Evolutionary conservation across 2,113 vertebrate species (phyloP).

Genomic region (Leptocoma aspasia): DNA sequence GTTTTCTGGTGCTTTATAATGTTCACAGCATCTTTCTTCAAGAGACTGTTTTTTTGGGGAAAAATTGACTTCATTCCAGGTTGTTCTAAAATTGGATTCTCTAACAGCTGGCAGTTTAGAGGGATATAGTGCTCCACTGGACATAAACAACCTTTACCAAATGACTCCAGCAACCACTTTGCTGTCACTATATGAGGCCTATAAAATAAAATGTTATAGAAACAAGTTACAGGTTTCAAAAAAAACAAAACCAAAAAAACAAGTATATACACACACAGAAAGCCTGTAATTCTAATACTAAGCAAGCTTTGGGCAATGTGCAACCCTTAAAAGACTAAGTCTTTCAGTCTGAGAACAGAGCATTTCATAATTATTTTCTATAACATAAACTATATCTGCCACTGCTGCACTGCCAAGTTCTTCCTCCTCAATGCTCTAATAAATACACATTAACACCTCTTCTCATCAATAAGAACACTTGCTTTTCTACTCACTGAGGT

Average conservation of each 20-base stretch:
- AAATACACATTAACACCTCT: background rate
- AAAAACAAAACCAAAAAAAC: no score
- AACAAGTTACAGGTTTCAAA: background rate
- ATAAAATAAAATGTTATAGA: background rate
- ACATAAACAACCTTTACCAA: slow-evolving; percentile 79
- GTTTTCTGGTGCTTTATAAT: slow-evolving; percentile 54
- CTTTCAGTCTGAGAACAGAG: background rate
- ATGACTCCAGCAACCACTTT: slow-evolving; percentile 91
- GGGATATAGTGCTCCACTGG: slow-evolving; percentile 84
- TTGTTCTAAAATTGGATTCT: slow-evolving; percentile 68
- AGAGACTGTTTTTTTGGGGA: slow-evolving; percentile 30
- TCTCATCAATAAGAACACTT: background rate
- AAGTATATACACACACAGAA: background rate
- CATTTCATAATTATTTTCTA: background rate
- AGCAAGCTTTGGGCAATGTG: background rate
- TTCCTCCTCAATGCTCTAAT: background rate
- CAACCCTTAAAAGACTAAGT: background rate
- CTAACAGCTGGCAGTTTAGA: slow-evolving; percentile 77
- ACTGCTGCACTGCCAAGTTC: background rate
- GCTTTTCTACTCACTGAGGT: background rate
- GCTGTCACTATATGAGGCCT: slow-evolving; percentile 90
- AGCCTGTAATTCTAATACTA: background rate
- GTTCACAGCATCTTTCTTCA: slow-evolving; percentile 53
- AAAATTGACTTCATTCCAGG: slow-evolving; percentile 33
- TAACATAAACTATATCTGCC: background rate